Evolutionary conservation across 1,140 invertebrate species (phyloP), one percentile per base, ranked within the genome.

Genomic region (Maniola jurtina): DNA sequence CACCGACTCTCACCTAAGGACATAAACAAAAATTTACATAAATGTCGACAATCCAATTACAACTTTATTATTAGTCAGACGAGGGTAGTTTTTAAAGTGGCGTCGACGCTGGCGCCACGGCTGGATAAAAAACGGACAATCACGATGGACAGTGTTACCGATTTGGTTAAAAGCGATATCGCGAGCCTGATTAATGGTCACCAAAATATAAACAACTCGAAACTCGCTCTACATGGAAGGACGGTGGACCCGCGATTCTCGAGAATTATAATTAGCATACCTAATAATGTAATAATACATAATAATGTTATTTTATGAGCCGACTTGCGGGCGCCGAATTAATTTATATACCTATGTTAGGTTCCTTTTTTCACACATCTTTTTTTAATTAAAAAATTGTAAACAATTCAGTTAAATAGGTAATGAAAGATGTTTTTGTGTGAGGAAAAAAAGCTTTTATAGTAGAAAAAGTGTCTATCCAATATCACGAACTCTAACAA

Each of bases 121-220:
- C 38, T 33, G 34, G 47, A 57, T 35, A 65, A 54, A 73, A 71
- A 68, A 76, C 61, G 52, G 40, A 61, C 47, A 66, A 64, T 71
- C 70, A 68, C 58, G 62, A 76, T 58, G 60, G 58, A 50, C 59
- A 70, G 38, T 71, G 71, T 72, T 81, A 74, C 72, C 64, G 67
- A 81, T 76, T 78, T 75, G 60, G 70, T 70, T 68, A 76, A 73
- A 74, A 62, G 61, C 63, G 54, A 70, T 70, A 66, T 65, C 61
- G 64, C 56, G 64, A 57, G 68, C 38, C 59, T 80, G 80, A 80
- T 84, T 81, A 76, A 83, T 79, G 63, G 61, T 25, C 40, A 55
- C 55, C 67, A 60, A 75, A 25, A 64, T 73, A 78, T 78, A 81
- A 82, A 83, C 77, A 82, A 75, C 66, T 68, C 60, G 16, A 71